Percentiles rank a stretch among this genome's conserved stretches.
Evolutionary conservation across 2,113 vertebrate genomes (phyloP).

Genomic region (Myrmecobius fasciatus): DNA sequence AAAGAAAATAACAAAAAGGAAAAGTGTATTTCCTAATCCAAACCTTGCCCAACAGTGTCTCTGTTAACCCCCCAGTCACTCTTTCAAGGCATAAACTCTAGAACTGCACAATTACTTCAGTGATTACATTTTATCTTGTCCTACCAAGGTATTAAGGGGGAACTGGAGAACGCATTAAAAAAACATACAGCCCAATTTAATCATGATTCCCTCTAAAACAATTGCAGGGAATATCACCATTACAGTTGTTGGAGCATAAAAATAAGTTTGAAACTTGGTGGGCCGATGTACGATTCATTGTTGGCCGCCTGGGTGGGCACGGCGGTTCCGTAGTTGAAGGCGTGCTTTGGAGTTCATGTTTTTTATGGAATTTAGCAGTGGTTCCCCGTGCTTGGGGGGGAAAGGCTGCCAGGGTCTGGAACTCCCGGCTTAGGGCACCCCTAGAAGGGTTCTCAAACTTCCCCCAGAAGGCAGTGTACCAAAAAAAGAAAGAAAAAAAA

Average conservation of each 20-base stretch:
- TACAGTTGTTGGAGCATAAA: slow-evolving; percentile 52
- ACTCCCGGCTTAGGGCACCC: neutral
- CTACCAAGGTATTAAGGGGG: slow-evolving; percentile 74
- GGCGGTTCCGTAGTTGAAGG: slow-evolving; percentile 16
- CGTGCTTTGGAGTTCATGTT: neutral
- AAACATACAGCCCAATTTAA: slow-evolving; percentile 72
- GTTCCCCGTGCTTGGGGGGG: neutral
- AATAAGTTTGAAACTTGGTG: slow-evolving; percentile 12
- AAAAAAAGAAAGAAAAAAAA: neutral
- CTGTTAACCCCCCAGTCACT: slow-evolving; percentile 63
- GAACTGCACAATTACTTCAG: slow-evolving; percentile 63
- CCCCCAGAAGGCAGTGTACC: neutral
- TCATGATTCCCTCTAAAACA: slow-evolving; percentile 76
- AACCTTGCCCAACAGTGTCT: slow-evolving; percentile 63
- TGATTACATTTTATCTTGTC: slow-evolving; percentile 76
- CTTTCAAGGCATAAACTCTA: slow-evolving; percentile 69
- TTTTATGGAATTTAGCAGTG: neutral
- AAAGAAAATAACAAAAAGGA: slow-evolving; percentile 70
- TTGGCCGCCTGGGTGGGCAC: fast-evolving
- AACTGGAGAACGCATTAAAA: slow-evolving; percentile 71
- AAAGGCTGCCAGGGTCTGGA: neutral
- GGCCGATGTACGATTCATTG: neutral
- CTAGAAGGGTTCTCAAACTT: neutral
- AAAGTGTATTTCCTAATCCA: slow-evolving; percentile 70
- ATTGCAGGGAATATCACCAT: slow-evolving; percentile 59